phyloP scores from a whole-genome alignment of 1,140 invertebrate genomes.

The Drosophila melanica region DNA sequence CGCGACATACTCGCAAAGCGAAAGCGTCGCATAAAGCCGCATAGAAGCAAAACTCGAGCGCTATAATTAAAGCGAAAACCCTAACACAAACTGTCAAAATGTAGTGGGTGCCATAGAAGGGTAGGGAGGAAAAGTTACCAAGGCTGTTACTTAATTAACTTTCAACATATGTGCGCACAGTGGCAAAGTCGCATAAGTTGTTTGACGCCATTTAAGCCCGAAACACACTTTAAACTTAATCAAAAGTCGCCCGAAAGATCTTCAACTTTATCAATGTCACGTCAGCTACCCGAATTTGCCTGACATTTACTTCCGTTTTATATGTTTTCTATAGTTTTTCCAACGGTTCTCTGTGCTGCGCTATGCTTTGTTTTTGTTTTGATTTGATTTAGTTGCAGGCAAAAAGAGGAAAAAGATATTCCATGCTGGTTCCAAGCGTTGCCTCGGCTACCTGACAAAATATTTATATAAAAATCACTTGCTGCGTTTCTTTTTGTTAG shows the following conservation, averaged over 20 bases:
- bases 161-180: slow-evolving; percentile 43
- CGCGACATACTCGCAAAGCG: slow-evolving; percentile 19
- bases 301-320: slow-evolving; percentile 17
- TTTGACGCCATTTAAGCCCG: slow-evolving; percentile 32
- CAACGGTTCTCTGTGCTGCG: slow-evolving; percentile 6
- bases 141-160: slow-evolving; percentile 69
- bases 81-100: slow-evolving; percentile 62
- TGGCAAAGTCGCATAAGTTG: slow-evolving; percentile 7
- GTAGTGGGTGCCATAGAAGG: slow-evolving; percentile 19
- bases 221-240: slow-evolving; percentile 65
- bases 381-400: slow-evolving; percentile 70
- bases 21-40: not conserved
- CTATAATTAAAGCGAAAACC: slow-evolving; percentile 62
- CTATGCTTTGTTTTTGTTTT: slow-evolving; percentile 60
- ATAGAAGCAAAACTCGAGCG: slow-evolving; percentile 5
- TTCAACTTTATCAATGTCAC: slow-evolving; percentile 34
- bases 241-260: slow-evolving; percentile 26
- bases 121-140: not conserved
- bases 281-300: slow-evolving; percentile 63
- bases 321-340: not conserved
- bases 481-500: slow-evolving; percentile 19
- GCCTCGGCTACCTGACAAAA: slow-evolving; percentile 56
- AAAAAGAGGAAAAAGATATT: not conserved
- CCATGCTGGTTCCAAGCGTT: slow-evolving; percentile 3
- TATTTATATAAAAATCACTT: slow-evolving; percentile 77